phyloP scores from a whole-genome alignment of 1,140 invertebrate species.

The Papilio glaucus region DNA sequence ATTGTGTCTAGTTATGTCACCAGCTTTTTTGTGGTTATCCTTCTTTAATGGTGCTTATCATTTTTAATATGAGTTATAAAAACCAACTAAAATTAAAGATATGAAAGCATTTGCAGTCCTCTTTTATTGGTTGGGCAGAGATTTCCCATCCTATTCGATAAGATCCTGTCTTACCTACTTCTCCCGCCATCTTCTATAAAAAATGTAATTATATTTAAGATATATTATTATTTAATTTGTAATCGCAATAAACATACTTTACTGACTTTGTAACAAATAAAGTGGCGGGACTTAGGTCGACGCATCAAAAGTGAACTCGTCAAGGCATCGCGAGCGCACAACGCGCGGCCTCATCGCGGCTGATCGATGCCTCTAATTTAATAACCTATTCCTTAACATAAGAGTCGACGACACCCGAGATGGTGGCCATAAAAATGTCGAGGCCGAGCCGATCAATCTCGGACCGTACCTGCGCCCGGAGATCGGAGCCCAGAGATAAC shows the following conservation, averaged over 20 bases:
- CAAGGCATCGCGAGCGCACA: slow-evolving; percentile 9
- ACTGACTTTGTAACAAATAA: no score
- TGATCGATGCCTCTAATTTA: slow-evolving; percentile 76
- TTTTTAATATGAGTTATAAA: background rate
- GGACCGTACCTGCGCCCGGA: slow-evolving; percentile 67
- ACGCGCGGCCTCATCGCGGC: slow-evolving; percentile 38
- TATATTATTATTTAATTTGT: no score
- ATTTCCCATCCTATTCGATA: background rate
- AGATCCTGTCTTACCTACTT: no score
- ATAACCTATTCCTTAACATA: slow-evolving; percentile 68
- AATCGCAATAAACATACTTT: no score
- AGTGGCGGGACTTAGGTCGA: no score
- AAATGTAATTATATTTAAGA: no score
- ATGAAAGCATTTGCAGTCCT: background rate
- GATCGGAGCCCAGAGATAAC: slow-evolving; percentile 79
- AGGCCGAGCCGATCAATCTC: slow-evolving; percentile 77
- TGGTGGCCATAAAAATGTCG: slow-evolving; percentile 76
- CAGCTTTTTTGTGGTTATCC: slow-evolving; percentile 1
- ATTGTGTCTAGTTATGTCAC: slow-evolving; percentile 19
- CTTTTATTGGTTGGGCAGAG: background rate
- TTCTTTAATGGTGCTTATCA: background rate
- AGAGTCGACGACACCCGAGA: slow-evolving; percentile 75
- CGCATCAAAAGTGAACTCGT: slow-evolving; percentile 1
- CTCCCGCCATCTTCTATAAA: no score
- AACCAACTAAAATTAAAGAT: slow-evolving; percentile 3